A percentile compares a stretch with the other conserved stretches of the same genome.
Conservation (phyloP, 1,140 invertebrate species). For the Hermetia illucens region DNA sequence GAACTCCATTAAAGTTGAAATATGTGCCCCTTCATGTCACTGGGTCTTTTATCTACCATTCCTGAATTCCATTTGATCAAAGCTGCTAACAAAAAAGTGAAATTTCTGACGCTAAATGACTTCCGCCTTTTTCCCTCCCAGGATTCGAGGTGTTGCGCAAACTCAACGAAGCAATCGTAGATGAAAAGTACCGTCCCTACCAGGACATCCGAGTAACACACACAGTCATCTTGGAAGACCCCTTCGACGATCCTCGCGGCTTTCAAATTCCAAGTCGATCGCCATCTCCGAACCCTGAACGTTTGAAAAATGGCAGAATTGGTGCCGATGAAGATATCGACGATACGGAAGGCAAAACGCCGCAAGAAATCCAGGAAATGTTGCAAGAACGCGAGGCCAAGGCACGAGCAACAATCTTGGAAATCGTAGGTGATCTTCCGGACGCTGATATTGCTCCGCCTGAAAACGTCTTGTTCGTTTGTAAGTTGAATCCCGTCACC, state of each 20-base stretch:
- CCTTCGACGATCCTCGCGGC: slow-evolving; percentile 75
- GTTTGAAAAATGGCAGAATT: slow-evolving; percentile 69
- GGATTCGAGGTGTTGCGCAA: slow-evolving; percentile 73
- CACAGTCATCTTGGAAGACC: slow-evolving; percentile 93
- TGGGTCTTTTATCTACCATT: too few species aligned
- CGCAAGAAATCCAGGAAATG: slow-evolving; percentile 76
- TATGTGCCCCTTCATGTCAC: too few species aligned
- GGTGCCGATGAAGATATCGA: slow-evolving; percentile 91
- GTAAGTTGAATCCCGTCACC: slow-evolving; percentile 99
- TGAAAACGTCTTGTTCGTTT: slow-evolving; percentile 98
- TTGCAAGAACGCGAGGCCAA: slow-evolving; percentile 86
- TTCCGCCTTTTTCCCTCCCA: too few species aligned
- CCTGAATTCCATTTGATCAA: too few species aligned
- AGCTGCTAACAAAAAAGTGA: too few species aligned
- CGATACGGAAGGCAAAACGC: slow-evolving; percentile 71
- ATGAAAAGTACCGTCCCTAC: slow-evolving; percentile 80
- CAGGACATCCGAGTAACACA: slow-evolving; percentile 96
- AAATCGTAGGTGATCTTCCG: slow-evolving; percentile 97
- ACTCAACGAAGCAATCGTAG: slow-evolving; percentile 90
- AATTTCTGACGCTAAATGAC: too few species aligned
- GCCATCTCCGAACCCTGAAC: slow-evolving; percentile 73
- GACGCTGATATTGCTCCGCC: slow-evolving; percentile 95
- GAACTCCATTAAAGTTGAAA: too few species aligned
- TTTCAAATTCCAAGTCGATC: slow-evolving; percentile 67
- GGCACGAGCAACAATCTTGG: slow-evolving; percentile 90